Base-by-base conservation (phyloP, 1,140 invertebrate genomes). In the Kradibia gibbosae region DNA sequence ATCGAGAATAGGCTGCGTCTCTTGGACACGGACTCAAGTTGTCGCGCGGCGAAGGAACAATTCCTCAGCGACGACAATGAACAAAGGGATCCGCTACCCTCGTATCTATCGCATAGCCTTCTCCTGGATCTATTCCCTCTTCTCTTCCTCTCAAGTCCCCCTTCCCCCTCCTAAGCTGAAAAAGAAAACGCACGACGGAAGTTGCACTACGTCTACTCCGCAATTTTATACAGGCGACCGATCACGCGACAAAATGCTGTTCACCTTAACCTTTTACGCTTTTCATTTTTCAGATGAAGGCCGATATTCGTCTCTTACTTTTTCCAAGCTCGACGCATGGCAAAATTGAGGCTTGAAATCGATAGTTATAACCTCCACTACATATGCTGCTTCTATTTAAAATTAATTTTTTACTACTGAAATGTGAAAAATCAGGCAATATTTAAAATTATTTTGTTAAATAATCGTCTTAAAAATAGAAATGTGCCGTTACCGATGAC, bases 21-120 rank as follows among this genome's bases (percentile, higher is more conserved):
- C n/a, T 34, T 2, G 45, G 39, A 25, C 2, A 39, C 8, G 62
- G 42, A 45, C 65, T 1, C 55, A 50, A 80, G 70, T n/a, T 65
- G 71, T 73, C 71, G 74, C 57, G 78, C 71, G 55, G 65, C 55
- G 53, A 60, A 39, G 39, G 70, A 72, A 79, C 78, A 79, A 79
- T 79, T 39, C 22, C 22, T 17, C 4, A 10, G 62, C 20, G 39
- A 80, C 10, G 57, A 74, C 71, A 67, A 74, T 67, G 31, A 42
- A 53, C 57, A 55, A 65, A 78, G 50, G 4, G 11, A 17, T 3
- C 5, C 8, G 2, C 7, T 2, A 28, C 15, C 62, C 3, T n/a
- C 1, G 36, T 42, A 50, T 17, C 25, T n/a, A 39, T 53, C 31
- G n/a, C 0, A 71, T 17, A 67, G 31, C 48, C 22, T 45, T 31